Base-by-base conservation (phyloP, 2,888 invertebrate species). In the Ceriagrion tenellum region DNA sequence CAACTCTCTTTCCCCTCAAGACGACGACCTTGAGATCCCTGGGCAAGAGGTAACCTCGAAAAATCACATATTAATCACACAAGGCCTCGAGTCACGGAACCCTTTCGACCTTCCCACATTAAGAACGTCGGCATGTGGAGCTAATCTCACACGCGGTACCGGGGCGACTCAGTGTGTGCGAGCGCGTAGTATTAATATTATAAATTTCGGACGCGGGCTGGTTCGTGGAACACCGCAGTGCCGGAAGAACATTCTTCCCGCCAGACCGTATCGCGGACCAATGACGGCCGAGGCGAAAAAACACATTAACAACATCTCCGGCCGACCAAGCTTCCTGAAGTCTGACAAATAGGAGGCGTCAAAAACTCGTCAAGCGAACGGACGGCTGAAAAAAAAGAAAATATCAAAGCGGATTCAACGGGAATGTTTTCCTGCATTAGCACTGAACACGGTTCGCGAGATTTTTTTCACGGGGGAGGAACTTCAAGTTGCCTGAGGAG, bases 51-150 rank as follows among this genome's bases (percentile, higher is more conserved):
- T n/a, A 35, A 81, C 81, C 81, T 81, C 81, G 81, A 35, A 30
- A n/a, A 81, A 13, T 18, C 35, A 81, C 81, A n/a, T 81, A 81
- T 81, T 81, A 81, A 81, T 81, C 81, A 81, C n/a, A 26, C 26
- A 69, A 35, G 16, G 81, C 81, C 81, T 81, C 81, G 81, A 81
- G 81, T 81, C 81, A 81, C 81, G 81, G 35, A 81, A 81, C 81
- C 81, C 30, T 81, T 81, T 35, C 81, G 35, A 35, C 10, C 81
- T 10, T 18, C 81, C 35, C 81, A 13, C 8, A 81, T 16, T 35
- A 13, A 30, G 6, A 23, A 6, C 81, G 12, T 16, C 35, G 81
- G 35, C 30, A 20, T 59, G 59, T 20, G 59, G 20, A 81, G 81
- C 30, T 35, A 59, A 59, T 81, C 16, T 10, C 35, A 23, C 3